phyloP scores from a whole-genome alignment of 2,888 invertebrate species.

The Embidobia sp. region DNA sequence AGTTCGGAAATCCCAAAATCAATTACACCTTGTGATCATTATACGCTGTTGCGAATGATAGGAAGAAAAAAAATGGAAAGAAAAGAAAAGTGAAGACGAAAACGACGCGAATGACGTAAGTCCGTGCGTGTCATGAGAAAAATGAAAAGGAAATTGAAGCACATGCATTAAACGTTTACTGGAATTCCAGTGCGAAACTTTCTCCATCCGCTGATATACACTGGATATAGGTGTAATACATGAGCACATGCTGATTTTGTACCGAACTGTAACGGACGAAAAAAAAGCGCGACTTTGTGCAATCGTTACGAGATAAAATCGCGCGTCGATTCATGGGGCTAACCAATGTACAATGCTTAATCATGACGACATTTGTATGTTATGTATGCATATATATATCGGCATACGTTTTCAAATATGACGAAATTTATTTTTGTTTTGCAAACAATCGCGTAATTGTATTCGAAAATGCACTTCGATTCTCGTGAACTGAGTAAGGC shows the following conservation, averaged over 20 bases:
- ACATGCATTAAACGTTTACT: slow-evolving; percentile 46
- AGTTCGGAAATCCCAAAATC: too few relatives aligned
- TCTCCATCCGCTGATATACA: slow-evolving; percentile 35
- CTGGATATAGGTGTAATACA: too few relatives aligned
- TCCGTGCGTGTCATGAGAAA: slow-evolving; percentile 12
- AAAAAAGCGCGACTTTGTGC: slow-evolving; percentile 12
- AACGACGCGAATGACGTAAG: slow-evolving; percentile 18
- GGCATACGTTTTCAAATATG: too few relatives aligned
- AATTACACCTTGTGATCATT: too few relatives aligned
- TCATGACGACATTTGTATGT: too few relatives aligned
- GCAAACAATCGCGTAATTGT: too few relatives aligned
- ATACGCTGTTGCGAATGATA: too few relatives aligned
- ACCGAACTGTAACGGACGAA: background rate
- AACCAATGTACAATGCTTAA: too few relatives aligned
- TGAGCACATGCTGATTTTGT: slow-evolving; percentile 33
- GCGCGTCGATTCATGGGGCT: too few relatives aligned
- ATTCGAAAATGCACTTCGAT: too few relatives aligned
- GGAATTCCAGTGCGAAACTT: slow-evolving; percentile 53
- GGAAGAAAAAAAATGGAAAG: slow-evolving; percentile 14
- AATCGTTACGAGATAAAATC: slow-evolving; percentile 20
- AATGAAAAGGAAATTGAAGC: slow-evolving; percentile 48
- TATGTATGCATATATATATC: too few relatives aligned
- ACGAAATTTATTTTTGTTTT: background rate
- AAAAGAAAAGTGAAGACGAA: slow-evolving; percentile 13
- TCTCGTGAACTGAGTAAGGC: too few relatives aligned